Evolutionary conservation across 2,888 invertebrate genomes (phyloP), one percentile per base, ranked within the genome.

Genomic region (Sabatieria punctata): DNA sequence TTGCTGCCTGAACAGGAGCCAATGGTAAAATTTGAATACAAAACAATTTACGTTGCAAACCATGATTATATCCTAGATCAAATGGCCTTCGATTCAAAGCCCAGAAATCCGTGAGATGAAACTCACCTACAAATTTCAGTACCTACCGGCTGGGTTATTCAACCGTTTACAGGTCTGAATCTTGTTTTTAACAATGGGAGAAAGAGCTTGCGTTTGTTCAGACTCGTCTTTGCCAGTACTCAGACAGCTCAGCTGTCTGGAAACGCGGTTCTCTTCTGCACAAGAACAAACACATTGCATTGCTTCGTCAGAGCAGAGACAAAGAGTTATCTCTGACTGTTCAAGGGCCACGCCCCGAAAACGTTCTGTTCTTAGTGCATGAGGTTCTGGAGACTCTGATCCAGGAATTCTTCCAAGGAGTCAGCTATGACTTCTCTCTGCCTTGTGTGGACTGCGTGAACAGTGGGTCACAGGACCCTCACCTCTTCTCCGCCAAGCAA

Each of bases 131-230:
- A 57, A 52, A 41, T 67, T 67, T 53, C 60, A 62, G 33, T 67
- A 67, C 45, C 56, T 67, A 15, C 67, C 67, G 19, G 60, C 65
- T 33, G 67, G 67, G 15, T 57, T 67, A 18, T 67, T 66, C 52
- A 67, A 67, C 55, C 56, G 67, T 50, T 63, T 62, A 19, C 67
- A 67, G 61, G 66, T 66, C n/a, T 52, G 67, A 27, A 11, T 13
- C 39, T 11, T 11, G 39, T 22, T 39, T 39, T 19, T 39, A 11
- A 11, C 8, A 39, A 39, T 22, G 8, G 8, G n/a, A 11, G n/a
- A 8, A 8, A 39, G 8, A 13, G 8, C 8, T n/a, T 11, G 8
- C 6, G 6, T 41, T 11, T 11, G 6, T n/a, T 27, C 44, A 47
- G 44, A 24, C 36, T 3, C 22, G 43, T 3, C 19, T 47, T 19